These are phyloP conservation scores for Ctenomys sociabilis DNA, from an alignment of 2,113 vertebrate species.

Conservation along the genomic window DNA sequence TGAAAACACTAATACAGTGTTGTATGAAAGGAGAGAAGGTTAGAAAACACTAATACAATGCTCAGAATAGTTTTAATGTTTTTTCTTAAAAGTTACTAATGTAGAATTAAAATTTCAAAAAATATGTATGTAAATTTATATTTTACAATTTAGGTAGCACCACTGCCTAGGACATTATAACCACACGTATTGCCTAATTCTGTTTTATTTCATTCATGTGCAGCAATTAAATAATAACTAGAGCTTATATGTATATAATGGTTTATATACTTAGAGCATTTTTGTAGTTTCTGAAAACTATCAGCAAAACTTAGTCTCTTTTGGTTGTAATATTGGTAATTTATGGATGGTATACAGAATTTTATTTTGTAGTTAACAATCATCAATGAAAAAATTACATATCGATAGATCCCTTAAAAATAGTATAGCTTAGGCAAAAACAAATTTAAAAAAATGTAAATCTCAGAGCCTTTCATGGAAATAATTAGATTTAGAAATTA, in stretches of 20 bases:
- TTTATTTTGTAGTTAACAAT: constrained; percentile 48
- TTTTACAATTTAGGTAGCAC: background rate
- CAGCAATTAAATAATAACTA: background rate
- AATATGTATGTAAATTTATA: background rate
- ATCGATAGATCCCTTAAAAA: constrained; percentile 7
- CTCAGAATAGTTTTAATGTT: background rate
- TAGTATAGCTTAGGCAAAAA: constrained; percentile 47
- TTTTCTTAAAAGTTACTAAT: background rate
- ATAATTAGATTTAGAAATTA: constrained; percentile 54
- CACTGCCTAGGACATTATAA: background rate
- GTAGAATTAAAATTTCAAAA: constrained; percentile 14
- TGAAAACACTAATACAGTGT: no score
- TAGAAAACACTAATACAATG: constrained; percentile 48
- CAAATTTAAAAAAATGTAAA: constrained; percentile 35
- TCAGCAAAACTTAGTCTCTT: background rate
- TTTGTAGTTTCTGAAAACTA: constrained; percentile 41
- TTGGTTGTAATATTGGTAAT: background rate
- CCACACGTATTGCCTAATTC: background rate
- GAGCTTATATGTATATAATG: background rate
- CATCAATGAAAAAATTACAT: constrained; percentile 45
- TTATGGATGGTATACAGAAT: background rate
- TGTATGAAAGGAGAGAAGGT: no score
- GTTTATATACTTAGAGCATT: background rate
- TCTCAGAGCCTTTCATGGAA: constrained; percentile 26
- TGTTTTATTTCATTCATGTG: background rate